These are phyloP conservation scores for Microcebus griseorufus DNA, from an alignment of 2,113 vertebrate genomes.

Conservation along the genomic window DNA sequence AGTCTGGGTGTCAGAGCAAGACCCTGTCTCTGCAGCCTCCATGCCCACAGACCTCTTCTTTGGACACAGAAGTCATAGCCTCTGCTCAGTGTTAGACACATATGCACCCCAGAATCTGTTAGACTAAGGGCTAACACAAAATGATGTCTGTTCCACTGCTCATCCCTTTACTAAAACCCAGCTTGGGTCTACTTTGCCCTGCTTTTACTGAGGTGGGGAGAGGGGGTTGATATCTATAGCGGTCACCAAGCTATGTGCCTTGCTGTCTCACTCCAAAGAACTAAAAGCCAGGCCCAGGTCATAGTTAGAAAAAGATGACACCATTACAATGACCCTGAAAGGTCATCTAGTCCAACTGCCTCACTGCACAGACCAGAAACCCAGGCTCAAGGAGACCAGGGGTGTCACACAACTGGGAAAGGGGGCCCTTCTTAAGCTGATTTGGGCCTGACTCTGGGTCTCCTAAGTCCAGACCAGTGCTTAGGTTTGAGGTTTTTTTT, in stretches of 20 bases:
- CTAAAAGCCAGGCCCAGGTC: neutral
- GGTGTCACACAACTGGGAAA: neutral
- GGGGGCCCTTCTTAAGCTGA: neutral
- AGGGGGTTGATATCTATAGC: neutral
- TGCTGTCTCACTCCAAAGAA: neutral
- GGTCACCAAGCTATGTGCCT: neutral
- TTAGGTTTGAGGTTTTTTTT: neutral
- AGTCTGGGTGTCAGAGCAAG: too few relatives aligned
- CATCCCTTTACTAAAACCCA: neutral
- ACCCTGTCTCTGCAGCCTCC: neutral
- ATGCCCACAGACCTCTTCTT: neutral
- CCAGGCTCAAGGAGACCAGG: neutral
- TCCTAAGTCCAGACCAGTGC: neutral
- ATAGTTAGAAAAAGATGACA: neutral
- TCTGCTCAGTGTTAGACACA: neutral
- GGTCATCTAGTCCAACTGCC: neutral
- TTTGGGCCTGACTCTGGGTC: neutral
- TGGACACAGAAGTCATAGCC: neutral
- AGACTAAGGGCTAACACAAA: neutral
- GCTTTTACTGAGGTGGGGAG: neutral
- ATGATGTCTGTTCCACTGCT: neutral
- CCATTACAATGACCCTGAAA: neutral
- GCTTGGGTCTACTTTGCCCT: neutral
- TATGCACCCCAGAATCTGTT: neutral
- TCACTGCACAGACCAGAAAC: neutral